Base-by-base conservation (phyloP, 2,113 vertebrate genomes). In the Coptodon rendalli region DNA sequence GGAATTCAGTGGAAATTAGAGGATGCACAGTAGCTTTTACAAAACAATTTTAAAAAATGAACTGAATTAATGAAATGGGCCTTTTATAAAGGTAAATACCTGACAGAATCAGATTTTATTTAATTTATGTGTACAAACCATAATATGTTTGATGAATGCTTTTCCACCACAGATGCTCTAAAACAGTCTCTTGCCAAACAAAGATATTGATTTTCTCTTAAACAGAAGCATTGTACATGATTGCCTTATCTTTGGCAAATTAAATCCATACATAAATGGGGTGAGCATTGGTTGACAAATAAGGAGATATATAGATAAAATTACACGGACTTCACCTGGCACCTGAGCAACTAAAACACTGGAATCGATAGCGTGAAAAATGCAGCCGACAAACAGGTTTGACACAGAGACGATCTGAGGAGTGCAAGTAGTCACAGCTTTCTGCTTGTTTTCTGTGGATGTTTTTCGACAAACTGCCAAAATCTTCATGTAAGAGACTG, bases 41-140 rank as follows among this genome's bases (percentile, higher is more conserved):
- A 54, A 54, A 54, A 22, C n/a, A 2, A 54, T 19, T 17, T 7
- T 0, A 17, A 50, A 48, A 50, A 50, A 48, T 0, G 4, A 50
- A 50, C 16, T 50, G 48, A 17, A 50, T 50, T 50, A 5, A 50
- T 50, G 17, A 50, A 22, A 22, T 22, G n/a, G 1, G 10, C 53
- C 6, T 54, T 54, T 54, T 54, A 6, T 53, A 53, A 53, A 53
- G 19, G 6, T 54, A 24, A 2, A 12, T 24, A 12, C 7, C 8
- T 29, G 54, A 57, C 7, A 57, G 8, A 57, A 1, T 27, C 24
- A 57, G 54, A 57, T 27, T 57, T 57, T 57, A 14, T 57, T 57
- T 57, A 27, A 24, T 57, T 57, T 2, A 7, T 14, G 54, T 57
- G 2, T 57, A 57, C 12, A 57, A 57, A 27, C 54, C 2, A 57